Percentiles rank a stretch among this genome's conserved stretches.
Conservation (phyloP, 1,140 invertebrate genomes). For the Acromyrmex charruanus region DNA sequence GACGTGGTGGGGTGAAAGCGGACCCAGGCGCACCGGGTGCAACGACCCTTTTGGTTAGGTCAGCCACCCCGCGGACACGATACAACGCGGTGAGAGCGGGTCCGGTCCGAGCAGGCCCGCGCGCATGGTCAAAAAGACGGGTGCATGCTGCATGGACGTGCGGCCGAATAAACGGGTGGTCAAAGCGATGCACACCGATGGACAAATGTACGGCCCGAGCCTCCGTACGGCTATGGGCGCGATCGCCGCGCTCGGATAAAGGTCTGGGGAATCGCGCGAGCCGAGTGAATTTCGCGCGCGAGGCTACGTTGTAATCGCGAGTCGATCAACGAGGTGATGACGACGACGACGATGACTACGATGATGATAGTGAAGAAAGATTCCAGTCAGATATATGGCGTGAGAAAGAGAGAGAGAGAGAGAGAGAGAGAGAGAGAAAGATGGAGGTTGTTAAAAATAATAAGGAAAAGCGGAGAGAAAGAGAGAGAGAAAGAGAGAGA, state of each 20-base stretch:
- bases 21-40: constrained; percentile 82
- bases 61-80: constrained; percentile 83
- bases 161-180: constrained; percentile 65
- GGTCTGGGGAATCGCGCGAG: constrained; percentile 66
- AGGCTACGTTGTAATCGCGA: neutral
- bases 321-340: neutral
- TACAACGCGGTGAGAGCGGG: constrained; percentile 53
- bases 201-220: constrained; percentile 65
- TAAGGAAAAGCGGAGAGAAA: neutral
- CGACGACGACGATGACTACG: neutral
- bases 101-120: constrained; percentile 68
- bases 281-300: constrained; percentile 35
- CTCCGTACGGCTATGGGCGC: constrained; percentile 26
- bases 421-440: neutral
- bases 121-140: constrained; percentile 35
- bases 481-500: neutral
- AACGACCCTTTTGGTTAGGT: constrained; percentile 85
- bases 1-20: constrained; percentile 80
- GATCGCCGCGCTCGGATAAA: constrained; percentile 61
- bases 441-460: neutral
- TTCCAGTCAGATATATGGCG: neutral
- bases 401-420: neutral
- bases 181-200: constrained; percentile 68
- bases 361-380: neutral
- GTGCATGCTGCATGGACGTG: constrained; percentile 30